Percentiles rank a stretch among this genome's conserved stretches.
These are phyloP conservation scores for Heliconius hortense DNA, from an alignment of 2,888 invertebrate species.

Conservation along the genomic window DNA sequence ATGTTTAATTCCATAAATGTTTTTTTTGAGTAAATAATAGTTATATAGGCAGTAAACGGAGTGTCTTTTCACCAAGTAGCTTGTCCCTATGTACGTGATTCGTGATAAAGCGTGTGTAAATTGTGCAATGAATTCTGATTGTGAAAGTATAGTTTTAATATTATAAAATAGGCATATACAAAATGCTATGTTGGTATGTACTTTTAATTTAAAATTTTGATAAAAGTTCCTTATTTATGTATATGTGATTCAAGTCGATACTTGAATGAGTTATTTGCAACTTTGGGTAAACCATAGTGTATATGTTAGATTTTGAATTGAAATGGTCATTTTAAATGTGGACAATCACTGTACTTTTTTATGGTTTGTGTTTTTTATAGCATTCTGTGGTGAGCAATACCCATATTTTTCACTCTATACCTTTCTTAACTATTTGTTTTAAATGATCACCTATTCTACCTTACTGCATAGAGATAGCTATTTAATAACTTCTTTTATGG, in stretches of 20 bases:
- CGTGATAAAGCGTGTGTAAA: background rate
- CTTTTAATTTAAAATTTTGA: too few relatives aligned
- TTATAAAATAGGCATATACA: background rate
- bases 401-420: background rate
- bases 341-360: background rate
- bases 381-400: too few relatives aligned
- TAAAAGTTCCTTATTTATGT: background rate
- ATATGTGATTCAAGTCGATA: background rate
- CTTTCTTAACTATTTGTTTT: background rate
- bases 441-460: background rate
- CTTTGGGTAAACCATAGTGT: background rate
- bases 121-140: background rate
- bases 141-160: background rate
- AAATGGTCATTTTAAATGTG: background rate
- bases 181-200: background rate
- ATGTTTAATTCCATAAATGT: background rate
- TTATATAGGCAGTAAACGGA: too few relatives aligned
- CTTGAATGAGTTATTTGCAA: too few relatives aligned
- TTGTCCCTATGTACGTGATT: too few relatives aligned
- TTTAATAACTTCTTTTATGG: background rate
- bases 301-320: background rate
- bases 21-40: background rate
- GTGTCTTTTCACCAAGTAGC: too few relatives aligned
- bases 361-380: background rate
- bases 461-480: background rate